Evolutionary conservation across 1,140 invertebrate species (phyloP).

Genomic region (Drosophila grimshawi): DNA sequence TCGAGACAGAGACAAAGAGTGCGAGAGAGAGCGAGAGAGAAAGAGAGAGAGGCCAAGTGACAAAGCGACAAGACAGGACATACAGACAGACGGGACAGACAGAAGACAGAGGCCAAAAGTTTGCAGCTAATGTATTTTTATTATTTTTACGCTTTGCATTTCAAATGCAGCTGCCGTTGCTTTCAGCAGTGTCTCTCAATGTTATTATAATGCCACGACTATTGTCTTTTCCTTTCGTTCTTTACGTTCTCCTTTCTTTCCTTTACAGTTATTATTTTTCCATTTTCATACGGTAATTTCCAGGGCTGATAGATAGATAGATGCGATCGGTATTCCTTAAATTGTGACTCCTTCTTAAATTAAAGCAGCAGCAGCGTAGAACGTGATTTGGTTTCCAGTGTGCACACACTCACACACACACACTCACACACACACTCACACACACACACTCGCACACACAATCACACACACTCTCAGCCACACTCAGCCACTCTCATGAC

Average conservation of each 20-base stretch:
- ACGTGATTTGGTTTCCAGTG: slow-evolving; percentile 45
- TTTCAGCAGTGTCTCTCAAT: slow-evolving; percentile 52
- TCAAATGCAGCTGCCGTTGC: slow-evolving; percentile 69
- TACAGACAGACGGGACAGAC: not conserved
- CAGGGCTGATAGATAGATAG: not conserved
- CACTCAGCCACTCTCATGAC: slow-evolving; percentile 9
- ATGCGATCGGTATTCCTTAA: slow-evolving; percentile 14
- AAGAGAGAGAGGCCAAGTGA: not conserved
- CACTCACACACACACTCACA: not conserved
- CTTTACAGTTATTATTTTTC: slow-evolving; percentile 55
- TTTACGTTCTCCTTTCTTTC: not conserved
- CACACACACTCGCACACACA: slow-evolving; percentile 13
- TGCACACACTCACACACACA: not conserved
- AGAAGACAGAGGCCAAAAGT: slow-evolving; percentile 41
- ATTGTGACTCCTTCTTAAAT: slow-evolving; percentile 54
- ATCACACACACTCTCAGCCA: not conserved
- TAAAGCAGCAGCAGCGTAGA: slow-evolving; percentile 34
- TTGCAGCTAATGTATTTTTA: slow-evolving; percentile 80
- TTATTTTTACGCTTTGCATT: slow-evolving; percentile 80
- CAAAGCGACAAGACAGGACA: not conserved
- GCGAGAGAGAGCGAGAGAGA: not conserved
- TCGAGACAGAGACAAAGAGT: not conserved
- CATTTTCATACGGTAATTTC: slow-evolving; percentile 48
- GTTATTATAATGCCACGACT: slow-evolving; percentile 66
- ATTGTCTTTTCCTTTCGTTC: slow-evolving; percentile 62